Evolutionary conservation across 2,113 vertebrate species (phyloP).

Genomic region (Camelus bactrianus): DNA sequence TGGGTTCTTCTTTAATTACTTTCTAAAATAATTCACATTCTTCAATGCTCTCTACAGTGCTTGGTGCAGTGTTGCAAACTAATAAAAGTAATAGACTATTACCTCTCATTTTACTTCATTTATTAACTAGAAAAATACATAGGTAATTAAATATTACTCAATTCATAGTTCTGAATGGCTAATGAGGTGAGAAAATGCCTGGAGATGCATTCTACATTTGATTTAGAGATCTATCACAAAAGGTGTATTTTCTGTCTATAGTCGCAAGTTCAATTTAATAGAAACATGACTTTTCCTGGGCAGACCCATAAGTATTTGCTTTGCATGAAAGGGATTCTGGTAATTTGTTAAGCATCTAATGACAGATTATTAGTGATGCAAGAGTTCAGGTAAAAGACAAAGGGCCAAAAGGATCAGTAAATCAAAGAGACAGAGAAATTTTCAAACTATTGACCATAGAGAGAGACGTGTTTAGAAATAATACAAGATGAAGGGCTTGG

Average conservation of each 20-base stretch:
- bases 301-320: background rate
- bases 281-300: slow-evolving; percentile 24
- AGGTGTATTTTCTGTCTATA: background rate
- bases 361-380: background rate
- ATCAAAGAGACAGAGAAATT: background rate
- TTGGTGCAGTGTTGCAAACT: background rate
- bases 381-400: slow-evolving; percentile 3
- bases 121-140: slow-evolving; percentile 37
- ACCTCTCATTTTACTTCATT: slow-evolving; percentile 40
- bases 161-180: background rate
- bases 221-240: background rate
- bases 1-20: slow-evolving; percentile 2
- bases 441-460: background rate
- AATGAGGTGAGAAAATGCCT: background rate
- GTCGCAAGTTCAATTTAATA: background rate
- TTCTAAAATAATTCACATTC: slow-evolving; percentile 37
- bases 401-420: background rate
- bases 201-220: background rate
- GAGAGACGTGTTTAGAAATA: background rate
- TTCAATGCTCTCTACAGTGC: background rate
- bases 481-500: background rate
- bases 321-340: background rate
- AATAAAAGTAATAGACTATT: slow-evolving; percentile 37
- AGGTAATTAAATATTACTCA: slow-evolving; percentile 11
- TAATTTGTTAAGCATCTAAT: background rate